phyloP scores from a whole-genome alignment of 2,888 invertebrate genomes.

The Hedychridium roseum region DNA sequence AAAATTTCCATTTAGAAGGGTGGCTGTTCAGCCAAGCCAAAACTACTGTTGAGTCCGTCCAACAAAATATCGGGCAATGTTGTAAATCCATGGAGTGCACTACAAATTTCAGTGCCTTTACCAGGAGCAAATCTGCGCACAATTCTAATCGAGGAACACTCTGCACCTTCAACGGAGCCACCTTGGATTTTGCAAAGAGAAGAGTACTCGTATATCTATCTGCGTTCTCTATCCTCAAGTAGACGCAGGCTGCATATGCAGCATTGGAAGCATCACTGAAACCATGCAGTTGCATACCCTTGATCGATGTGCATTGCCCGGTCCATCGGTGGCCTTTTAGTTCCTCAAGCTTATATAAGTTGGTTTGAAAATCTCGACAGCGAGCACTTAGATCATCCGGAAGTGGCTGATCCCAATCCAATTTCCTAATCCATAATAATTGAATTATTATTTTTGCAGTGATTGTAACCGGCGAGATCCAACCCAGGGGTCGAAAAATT shows the following conservation, averaged over 20 bases:
- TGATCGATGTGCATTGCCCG: no score
- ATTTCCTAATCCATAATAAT: slow-evolving; percentile 16
- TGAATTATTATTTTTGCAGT: slow-evolving; percentile 24
- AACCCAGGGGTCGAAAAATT: slow-evolving; percentile 22
- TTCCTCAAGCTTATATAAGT: no score
- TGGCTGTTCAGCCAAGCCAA: not conserved
- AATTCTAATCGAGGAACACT: not conserved
- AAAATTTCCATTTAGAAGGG: not conserved
- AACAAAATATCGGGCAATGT: not conserved
- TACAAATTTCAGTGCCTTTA: not conserved
- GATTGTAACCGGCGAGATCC: slow-evolving; percentile 15
- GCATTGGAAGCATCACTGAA: not conserved
- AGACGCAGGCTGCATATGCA: not conserved
- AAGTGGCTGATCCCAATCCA: slow-evolving; percentile 16
- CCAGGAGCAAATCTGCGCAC: not conserved
- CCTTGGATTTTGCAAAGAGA: not conserved
- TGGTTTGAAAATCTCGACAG: no score
- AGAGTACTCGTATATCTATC: not conserved
- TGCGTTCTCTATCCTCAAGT: not conserved
- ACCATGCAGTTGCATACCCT: not conserved
- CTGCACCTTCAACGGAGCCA: not conserved
- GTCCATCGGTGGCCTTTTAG: no score
- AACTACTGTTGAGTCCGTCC: not conserved
- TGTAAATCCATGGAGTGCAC: not conserved
- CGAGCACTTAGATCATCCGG: slow-evolving; percentile 4